Evolutionary conservation across 2,113 vertebrate species (phyloP), one percentile per base, ranked within the genome.

Genomic region (Brienomyrus longianalis): DNA sequence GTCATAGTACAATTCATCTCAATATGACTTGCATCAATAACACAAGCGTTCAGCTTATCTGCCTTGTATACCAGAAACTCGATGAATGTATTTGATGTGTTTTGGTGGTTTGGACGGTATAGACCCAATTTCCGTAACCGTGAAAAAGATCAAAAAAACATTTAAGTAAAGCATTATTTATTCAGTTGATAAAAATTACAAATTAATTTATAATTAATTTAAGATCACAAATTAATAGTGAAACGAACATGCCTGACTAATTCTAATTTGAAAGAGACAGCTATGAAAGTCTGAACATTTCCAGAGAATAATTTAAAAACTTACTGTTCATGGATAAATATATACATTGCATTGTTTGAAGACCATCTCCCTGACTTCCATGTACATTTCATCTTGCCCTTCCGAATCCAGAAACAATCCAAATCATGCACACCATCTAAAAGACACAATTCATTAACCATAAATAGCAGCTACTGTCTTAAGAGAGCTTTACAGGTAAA

Each of bases 371-470:
- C 93, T 43, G 93, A 89, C 90, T 88, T 93, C 95, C 94, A 95
- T 13, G 35, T 10, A 59, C 95, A 96, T 1, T 1, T 5, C 62
- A 52, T 0, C 35, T 0, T 3, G 45, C 13, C 0, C 0, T 2
- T 23, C 21, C 2, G 27, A 66, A 0, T 89, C 50, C 2, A 74
- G n/a, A 62, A 95, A 89, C 96, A 96, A 35, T 92, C 88, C 19
- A 96, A 92, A 89, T 90, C 74, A 27, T n/a, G 87, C 45, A 92
- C 92, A 88, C 93, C 94, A 74, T 89, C 95, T 96, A 90, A 89
- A 91, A 92, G 39, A 86, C 39, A 47, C 45, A 86, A 48, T 47
- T 31, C 13, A 77, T 39, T 77, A 43, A 85, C 17, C 45, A 85
- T 8, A 43, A 83, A 35, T 83, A 84, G 7, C 19, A 48, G 19